These are phyloP conservation scores for Sorex maritimensis DNA, from an alignment of 2,797 vertebrate genomes.

Conservation along the genomic window DNA sequence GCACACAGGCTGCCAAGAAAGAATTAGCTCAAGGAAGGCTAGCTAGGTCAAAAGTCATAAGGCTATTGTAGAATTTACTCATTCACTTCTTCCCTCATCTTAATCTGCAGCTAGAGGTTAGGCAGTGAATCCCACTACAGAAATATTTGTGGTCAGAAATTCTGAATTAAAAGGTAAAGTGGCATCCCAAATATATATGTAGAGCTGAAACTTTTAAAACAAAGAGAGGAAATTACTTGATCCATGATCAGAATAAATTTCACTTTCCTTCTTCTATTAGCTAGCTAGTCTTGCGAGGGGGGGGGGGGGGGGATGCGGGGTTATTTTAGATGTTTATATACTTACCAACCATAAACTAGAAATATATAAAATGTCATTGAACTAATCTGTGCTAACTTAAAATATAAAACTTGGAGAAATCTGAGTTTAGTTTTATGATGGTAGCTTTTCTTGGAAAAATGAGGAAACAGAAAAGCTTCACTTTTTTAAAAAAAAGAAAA, in stretches of 20 bases:
- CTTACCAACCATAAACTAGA: background rate
- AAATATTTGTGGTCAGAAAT: background rate
- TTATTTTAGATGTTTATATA: background rate
- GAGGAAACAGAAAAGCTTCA: constrained; percentile 5
- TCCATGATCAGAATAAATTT: background rate
- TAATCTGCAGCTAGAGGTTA: background rate
- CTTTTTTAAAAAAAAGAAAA: background rate
- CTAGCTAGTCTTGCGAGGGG: background rate
- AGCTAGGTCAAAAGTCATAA: background rate
- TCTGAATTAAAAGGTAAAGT: background rate
- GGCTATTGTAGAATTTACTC: background rate
- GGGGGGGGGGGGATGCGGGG: no score
- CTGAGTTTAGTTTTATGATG: background rate
- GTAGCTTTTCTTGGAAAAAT: background rate
- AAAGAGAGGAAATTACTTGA: background rate
- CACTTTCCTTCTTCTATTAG: background rate
- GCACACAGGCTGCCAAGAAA: background rate
- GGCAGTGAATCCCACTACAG: no score
- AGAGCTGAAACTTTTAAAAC: background rate
- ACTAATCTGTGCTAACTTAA: constrained; percentile 20
- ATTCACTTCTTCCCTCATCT: background rate
- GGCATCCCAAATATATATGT: background rate
- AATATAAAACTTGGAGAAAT: constrained; percentile 15
- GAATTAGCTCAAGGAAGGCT: background rate
- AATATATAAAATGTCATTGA: background rate